A percentile compares a stretch with the other conserved stretches of the same genome.
Conservation (phyloP, 2,888 invertebrate species). For the Yponomeuta malinellus region DNA sequence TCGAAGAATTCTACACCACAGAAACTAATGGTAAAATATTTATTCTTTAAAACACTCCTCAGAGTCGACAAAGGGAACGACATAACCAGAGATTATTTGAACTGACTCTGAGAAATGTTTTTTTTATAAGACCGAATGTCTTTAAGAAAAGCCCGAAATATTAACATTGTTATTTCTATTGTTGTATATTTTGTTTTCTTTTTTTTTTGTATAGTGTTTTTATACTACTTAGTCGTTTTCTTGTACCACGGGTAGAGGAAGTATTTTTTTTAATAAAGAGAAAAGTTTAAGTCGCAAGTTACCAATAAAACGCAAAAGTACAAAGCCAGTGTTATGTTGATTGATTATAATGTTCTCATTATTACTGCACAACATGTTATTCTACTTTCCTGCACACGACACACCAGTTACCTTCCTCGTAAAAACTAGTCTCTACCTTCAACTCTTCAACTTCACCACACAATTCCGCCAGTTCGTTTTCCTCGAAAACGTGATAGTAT, state of each 20-base stretch:
- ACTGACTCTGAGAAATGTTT: no score
- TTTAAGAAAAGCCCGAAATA: background rate
- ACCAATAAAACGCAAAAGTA: constrained; percentile 29
- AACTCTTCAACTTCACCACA: constrained; percentile 73
- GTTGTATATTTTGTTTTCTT: constrained; percentile 9
- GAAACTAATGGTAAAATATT: no score
- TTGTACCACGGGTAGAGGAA: constrained; percentile 24
- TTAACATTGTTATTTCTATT: constrained; percentile 17
- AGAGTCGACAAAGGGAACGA: no score
- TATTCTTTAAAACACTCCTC: no score
- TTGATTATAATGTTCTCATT: background rate
- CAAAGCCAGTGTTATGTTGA: constrained; percentile 38
- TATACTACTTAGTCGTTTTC: constrained; percentile 31
- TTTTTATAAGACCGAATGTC: background rate
- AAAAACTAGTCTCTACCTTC: constrained; percentile 81
- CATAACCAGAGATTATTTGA: no score
- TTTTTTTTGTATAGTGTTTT: constrained; percentile 38
- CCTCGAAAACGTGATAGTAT: constrained; percentile 95
- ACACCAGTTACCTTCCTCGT: constrained; percentile 99
- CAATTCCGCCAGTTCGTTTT: constrained; percentile 84
- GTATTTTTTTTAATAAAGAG: constrained; percentile 1
- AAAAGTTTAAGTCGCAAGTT: constrained; percentile 1
- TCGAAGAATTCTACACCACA: no score
- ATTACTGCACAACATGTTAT: constrained; percentile 19
- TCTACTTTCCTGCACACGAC: constrained; percentile 81